Evolutionary conservation across 1,140 invertebrate species (phyloP).

Genomic region (Polypedilum pembai): DNA sequence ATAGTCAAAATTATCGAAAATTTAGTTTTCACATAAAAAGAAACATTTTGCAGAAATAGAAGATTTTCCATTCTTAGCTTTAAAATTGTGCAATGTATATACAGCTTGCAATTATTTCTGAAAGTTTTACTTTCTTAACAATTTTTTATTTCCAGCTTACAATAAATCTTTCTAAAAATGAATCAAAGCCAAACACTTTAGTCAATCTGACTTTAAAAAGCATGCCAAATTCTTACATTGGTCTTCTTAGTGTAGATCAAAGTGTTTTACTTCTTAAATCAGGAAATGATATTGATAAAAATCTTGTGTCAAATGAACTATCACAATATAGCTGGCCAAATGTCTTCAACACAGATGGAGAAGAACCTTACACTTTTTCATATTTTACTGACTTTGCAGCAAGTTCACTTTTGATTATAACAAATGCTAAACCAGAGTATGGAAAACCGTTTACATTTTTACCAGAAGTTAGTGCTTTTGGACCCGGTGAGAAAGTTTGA

Average conservation of each 20-base stretch:
- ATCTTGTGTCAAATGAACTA: slow-evolving; percentile 43
- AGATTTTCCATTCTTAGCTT: no score
- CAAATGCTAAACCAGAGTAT: not conserved
- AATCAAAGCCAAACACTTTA: slow-evolving; percentile 56
- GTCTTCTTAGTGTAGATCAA: slow-evolving; percentile 76
- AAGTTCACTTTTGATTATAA: not conserved
- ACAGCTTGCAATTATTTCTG: no score
- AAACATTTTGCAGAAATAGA: no score
- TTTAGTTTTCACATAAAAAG: no score
- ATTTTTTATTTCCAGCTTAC: not conserved
- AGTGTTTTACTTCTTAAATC: slow-evolving; percentile 64
- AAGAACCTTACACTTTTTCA: not conserved
- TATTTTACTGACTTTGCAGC: not conserved
- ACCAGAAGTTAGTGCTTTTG: not conserved
- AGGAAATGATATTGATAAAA: slow-evolving; percentile 46
- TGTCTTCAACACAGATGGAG: slow-evolving; percentile 9
- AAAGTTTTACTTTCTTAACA: no score
- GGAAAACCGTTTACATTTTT: not conserved
- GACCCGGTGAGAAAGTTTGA: not conserved
- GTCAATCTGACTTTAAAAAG: slow-evolving; percentile 60
- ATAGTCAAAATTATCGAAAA: no score
- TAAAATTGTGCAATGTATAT: no score
- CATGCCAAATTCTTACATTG: slow-evolving; percentile 71
- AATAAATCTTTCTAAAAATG: slow-evolving; percentile 45
- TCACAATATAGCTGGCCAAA: slow-evolving; percentile 42